phyloP scores from a whole-genome alignment of 2,888 invertebrate genomes.

The Cephus nigrinus region DNA sequence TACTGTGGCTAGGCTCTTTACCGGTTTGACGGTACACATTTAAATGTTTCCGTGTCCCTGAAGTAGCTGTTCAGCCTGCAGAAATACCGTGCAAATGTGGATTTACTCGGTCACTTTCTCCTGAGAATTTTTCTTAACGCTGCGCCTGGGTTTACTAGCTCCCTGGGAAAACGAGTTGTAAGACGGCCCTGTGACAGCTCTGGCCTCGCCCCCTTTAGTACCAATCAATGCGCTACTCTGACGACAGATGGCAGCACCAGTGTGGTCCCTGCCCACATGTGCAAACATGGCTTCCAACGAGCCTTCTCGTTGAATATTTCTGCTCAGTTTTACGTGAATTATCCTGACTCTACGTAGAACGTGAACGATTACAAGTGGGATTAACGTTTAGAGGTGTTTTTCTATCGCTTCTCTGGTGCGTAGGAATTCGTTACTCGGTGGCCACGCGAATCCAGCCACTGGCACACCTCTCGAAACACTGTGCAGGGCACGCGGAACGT shows the following conservation, averaged over 20 bases:
- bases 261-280: constrained; percentile 56
- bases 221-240: constrained; percentile 24
- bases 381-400: neutral
- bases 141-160: neutral
- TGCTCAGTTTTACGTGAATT: neutral
- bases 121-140: neutral
- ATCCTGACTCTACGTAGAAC: neutral
- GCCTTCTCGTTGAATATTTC: constrained; percentile 5
- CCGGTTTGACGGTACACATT: neutral
- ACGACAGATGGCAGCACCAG: constrained; percentile 51
- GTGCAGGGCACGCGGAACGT: constrained; percentile 6
- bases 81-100: neutral
- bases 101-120: neutral
- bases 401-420: neutral
- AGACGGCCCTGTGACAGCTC: constrained; percentile 3
- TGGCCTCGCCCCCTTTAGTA: constrained; percentile 41
- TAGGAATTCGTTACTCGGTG: neutral
- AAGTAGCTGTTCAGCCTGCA: neutral
- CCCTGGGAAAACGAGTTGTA: constrained; percentile 3
- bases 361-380: neutral
- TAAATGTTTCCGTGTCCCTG: neutral
- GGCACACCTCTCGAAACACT: neutral
- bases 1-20: neutral
- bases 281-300: constrained; percentile 54
- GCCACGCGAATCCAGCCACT: neutral